Percentiles rank a stretch among this genome's conserved stretches.
Evolutionary conservation across 2,797 vertebrate species (phyloP).

Genomic region (Lepus oiostolus): DNA sequence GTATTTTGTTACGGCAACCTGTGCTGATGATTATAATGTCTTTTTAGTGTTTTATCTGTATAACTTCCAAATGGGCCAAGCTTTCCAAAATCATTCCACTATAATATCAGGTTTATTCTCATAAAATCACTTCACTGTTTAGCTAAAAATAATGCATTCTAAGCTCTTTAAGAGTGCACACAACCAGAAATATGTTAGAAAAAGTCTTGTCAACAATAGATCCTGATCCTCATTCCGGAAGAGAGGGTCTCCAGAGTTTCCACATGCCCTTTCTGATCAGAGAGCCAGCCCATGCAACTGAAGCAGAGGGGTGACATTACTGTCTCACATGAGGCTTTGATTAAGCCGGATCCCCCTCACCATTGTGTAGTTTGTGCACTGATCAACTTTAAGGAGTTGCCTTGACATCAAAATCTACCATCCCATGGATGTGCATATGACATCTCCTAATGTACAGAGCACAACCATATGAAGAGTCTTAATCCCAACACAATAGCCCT

Average conservation of each 20-base stretch:
- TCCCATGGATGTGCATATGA: not conserved
- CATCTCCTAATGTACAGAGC: not conserved
- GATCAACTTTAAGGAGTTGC: not conserved
- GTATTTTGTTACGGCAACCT: not conserved
- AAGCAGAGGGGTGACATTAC: not conserved
- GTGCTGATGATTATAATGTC: not conserved
- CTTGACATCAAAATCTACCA: not conserved
- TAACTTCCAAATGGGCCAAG: not conserved
- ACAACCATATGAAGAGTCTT: not conserved
- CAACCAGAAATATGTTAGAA: not conserved
- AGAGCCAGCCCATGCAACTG: not conserved
- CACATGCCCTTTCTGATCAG: not conserved
- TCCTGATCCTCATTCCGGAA: not conserved
- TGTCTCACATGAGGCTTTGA: not conserved
- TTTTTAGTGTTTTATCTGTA: not conserved
- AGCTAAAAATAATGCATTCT: not conserved
- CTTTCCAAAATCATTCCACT: not conserved
- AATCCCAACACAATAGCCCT: not conserved
- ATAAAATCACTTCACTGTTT: not conserved
- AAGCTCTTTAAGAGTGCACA: not conserved
- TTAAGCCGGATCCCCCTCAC: not conserved
- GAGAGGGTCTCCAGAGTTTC: not conserved
- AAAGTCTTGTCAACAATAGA: not conserved
- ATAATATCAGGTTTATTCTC: not conserved
- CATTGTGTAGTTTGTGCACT: not conserved